phyloP scores from a whole-genome alignment of 2,888 invertebrate genomes.

The Erynnis tages region DNA sequence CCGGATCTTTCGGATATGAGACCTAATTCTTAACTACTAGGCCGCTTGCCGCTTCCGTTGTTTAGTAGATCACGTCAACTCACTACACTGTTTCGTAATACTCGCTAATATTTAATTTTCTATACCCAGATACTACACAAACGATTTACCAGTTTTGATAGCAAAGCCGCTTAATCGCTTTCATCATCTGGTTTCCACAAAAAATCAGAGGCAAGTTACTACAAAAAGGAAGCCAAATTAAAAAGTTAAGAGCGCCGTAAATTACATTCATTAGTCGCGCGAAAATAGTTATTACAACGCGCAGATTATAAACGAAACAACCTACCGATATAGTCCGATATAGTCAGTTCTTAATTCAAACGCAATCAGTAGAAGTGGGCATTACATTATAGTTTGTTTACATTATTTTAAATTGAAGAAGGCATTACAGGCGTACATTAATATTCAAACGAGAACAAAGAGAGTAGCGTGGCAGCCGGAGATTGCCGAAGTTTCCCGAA shows the following conservation, averaged over 20 bases:
- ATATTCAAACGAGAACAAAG: slow-evolving; percentile 42
- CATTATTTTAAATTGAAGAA: slow-evolving; percentile 35
- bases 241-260: slow-evolving; percentile 11
- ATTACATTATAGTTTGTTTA: slow-evolving; percentile 39
- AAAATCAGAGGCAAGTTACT: background rate
- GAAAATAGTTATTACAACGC: slow-evolving; percentile 5
- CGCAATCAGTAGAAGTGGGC: slow-evolving; percentile 24
- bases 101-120: too few relatives aligned
- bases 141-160: background rate
- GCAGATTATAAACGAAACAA: slow-evolving; percentile 14
- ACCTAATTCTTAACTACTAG: too few relatives aligned
- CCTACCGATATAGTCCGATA: slow-evolving; percentile 1
- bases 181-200: slow-evolving; percentile 4
- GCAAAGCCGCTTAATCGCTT: background rate
- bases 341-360: slow-evolving; percentile 13
- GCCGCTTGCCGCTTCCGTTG: too few relatives aligned
- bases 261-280: slow-evolving; percentile 12
- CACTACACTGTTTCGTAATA: too few relatives aligned
- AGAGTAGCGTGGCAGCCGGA: slow-evolving; percentile 32
- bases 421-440: slow-evolving; percentile 26
- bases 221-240: slow-evolving; percentile 12
- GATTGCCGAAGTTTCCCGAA: slow-evolving; percentile 42
- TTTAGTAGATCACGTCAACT: too few relatives aligned
- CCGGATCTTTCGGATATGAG: too few relatives aligned
- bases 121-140: background rate